Evolutionary conservation across 1,140 invertebrate genomes (phyloP).

Genomic region (Helicoverpa zea): DNA sequence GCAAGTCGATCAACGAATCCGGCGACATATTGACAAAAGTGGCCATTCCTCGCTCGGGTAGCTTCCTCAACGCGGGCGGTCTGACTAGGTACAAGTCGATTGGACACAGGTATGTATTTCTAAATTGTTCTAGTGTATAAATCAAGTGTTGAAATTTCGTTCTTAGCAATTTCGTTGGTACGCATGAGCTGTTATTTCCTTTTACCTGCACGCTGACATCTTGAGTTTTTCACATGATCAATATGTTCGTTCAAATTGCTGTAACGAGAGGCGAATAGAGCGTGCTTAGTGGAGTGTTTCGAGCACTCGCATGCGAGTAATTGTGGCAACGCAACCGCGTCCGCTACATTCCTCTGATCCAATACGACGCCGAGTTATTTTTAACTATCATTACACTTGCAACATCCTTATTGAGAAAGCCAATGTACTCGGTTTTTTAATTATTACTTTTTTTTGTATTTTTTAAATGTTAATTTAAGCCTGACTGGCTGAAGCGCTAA

Average conservation of each 20-base stretch:
- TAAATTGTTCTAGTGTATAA: constrained; percentile 51
- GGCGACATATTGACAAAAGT: constrained; percentile 94
- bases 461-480: constrained; percentile 6
- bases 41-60: constrained; percentile 93
- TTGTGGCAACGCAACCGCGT: constrained; percentile 76
- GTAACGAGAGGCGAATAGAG: constrained; percentile 66
- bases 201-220: constrained; percentile 56
- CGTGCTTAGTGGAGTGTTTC: constrained; percentile 76
- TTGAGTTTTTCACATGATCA: constrained; percentile 61
- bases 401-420: constrained; percentile 50
- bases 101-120: constrained; percentile 86
- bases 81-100: constrained; percentile 90
- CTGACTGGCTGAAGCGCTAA: not conserved
- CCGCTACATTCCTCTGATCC: constrained; percentile 76
- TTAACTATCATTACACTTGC: constrained; percentile 56
- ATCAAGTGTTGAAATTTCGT: constrained; percentile 46
- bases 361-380: constrained; percentile 65
- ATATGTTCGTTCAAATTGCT: constrained; percentile 61
- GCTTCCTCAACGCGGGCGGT: constrained; percentile 93
- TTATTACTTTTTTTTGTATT: constrained; percentile 23
- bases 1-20: constrained; percentile 82
- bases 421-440: constrained; percentile 25
- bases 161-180: constrained; percentile 55
- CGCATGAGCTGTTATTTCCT: constrained; percentile 60
- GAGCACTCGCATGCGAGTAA: constrained; percentile 76